Conservation (phyloP, 2,888 invertebrate genomes). For the Pandemis heparana region DNA sequence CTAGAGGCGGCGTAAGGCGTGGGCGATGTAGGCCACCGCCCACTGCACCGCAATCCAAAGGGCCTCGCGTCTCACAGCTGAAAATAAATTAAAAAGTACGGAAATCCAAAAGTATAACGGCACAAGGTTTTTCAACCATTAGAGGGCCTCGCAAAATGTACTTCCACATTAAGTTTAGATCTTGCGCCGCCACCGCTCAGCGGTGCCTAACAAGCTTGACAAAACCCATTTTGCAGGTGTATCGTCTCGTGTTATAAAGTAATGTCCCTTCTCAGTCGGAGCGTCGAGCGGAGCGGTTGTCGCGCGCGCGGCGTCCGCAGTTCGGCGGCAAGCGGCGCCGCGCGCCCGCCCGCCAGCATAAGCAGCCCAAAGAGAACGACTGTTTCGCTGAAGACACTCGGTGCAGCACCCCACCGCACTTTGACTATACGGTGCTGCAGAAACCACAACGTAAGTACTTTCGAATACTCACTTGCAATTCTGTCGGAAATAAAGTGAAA, state of each 20-base stretch:
- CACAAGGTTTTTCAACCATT: too few species aligned
- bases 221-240: not conserved
- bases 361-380: slow-evolving; percentile 76
- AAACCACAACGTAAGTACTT: slow-evolving; percentile 69
- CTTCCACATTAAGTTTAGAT: too few species aligned
- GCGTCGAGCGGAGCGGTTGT: slow-evolving; percentile 76
- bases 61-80: too few species aligned
- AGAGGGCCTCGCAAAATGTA: too few species aligned
- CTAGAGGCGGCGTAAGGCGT: too few species aligned
- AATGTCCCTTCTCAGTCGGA: slow-evolving; percentile 65
- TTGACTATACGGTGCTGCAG: slow-evolving; percentile 71
- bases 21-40: too few species aligned
- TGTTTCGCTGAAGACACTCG: slow-evolving; percentile 67
- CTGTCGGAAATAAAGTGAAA: too few species aligned
- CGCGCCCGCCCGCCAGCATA: slow-evolving; percentile 64
- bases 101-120: too few species aligned
- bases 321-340: slow-evolving; percentile 74
- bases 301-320: slow-evolving; percentile 77
- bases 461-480: not conserved
- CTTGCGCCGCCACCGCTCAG: too few species aligned
- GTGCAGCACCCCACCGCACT: slow-evolving; percentile 71
- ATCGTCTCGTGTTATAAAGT: not conserved
- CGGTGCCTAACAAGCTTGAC: not conserved
- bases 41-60: too few species aligned
- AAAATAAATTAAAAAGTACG: too few species aligned